phyloP scores from a whole-genome alignment of 1,140 invertebrate species.

The Pissodes strobi region DNA sequence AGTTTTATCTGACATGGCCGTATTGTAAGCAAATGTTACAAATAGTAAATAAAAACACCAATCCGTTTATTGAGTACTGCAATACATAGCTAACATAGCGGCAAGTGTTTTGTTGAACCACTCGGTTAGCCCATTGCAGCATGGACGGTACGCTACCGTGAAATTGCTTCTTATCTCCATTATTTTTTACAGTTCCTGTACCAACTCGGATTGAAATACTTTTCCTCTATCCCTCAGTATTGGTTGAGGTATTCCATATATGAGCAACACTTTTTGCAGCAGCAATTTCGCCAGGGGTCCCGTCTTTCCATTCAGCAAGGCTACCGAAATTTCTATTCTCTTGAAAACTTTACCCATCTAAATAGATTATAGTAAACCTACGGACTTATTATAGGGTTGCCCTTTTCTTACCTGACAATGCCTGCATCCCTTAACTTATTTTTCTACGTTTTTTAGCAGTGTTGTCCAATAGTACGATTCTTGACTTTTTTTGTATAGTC shows the following conservation, averaged over 20 bases:
- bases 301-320: conserved; percentile 32
- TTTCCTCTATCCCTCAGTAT: conserved; percentile 36
- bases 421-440: conserved; percentile 7
- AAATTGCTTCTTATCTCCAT: conserved; percentile 34
- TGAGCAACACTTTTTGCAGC: conserved; percentile 35
- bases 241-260: conserved; percentile 35
- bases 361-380: conserved; percentile 3
- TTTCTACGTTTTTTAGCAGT: conserved; percentile 8
- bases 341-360: too few relatives aligned
- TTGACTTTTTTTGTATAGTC: too few relatives aligned
- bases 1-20: conserved; percentile 31
- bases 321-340: not conserved
- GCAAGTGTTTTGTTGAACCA: conserved; percentile 46
- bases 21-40: conserved; percentile 41
- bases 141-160: conserved; percentile 49
- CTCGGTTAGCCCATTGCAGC: conserved; percentile 48
- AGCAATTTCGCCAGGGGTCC: conserved; percentile 38
- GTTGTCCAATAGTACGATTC: not conserved
- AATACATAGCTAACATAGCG: conserved; percentile 34
- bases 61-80: conserved; percentile 31
- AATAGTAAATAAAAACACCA: conserved; percentile 32
- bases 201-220: conserved; percentile 39
- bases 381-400: not conserved
- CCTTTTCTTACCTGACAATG: conserved; percentile 3
- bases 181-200: conserved; percentile 25